Evolutionary conservation across 2,113 vertebrate species (phyloP).

Genomic region (Thunnus thynnus): DNA sequence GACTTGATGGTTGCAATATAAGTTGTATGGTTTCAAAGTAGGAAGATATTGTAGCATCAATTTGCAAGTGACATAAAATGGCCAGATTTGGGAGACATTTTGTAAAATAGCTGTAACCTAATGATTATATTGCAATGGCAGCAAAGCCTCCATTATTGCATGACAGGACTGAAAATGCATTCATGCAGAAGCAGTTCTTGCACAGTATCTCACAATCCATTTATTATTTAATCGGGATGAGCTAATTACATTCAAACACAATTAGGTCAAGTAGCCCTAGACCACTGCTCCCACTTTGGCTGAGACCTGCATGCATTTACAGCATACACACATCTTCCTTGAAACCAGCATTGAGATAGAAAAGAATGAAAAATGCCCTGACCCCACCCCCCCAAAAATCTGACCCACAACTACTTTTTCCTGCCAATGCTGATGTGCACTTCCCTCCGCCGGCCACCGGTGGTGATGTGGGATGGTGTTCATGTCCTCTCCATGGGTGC

Average conservation of each 20-base stretch:
- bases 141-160: conserved; percentile 80
- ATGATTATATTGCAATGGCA: conserved; percentile 83
- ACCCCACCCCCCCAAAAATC: conserved; percentile 37
- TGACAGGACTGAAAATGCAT: conserved; percentile 75
- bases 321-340: conserved; percentile 72
- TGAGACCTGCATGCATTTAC: conserved; percentile 81
- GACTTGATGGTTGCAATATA: conserved; percentile 82
- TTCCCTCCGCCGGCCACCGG: conserved; percentile 83
- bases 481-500: conserved; percentile 85
- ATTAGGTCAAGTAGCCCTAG: conserved; percentile 71
- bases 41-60: conserved; percentile 56
- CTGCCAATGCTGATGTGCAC: conserved; percentile 80
- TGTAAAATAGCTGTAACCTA: conserved; percentile 57
- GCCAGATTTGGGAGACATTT: conserved; percentile 76
- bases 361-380: conserved; percentile 59
- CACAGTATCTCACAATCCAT: conserved; percentile 71
- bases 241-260: conserved; percentile 73
- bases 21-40: conserved; percentile 78
- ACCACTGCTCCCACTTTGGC: conserved; percentile 80
- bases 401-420: conserved; percentile 66
- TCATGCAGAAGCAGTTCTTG: conserved; percentile 76
- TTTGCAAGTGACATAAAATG: conserved; percentile 62
- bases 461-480: conserved; percentile 82
- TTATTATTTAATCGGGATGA: conserved; percentile 70
- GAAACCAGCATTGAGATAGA: conserved; percentile 72